phyloP scores from a whole-genome alignment of 2,888 invertebrate species.

The Zhengitettix transpicula region DNA sequence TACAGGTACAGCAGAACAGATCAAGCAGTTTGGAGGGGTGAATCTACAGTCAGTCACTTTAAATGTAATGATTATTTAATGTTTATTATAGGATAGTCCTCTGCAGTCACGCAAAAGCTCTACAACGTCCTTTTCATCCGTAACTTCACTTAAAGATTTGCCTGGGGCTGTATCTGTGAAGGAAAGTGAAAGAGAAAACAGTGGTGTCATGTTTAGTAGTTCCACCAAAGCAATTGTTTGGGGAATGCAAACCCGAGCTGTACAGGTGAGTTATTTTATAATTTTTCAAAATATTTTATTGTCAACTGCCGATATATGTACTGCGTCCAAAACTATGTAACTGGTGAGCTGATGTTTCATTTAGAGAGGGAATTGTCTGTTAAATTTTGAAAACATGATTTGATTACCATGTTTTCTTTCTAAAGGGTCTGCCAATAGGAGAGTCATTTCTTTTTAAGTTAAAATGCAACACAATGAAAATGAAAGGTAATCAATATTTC shows the following conservation, averaged over 20 bases:
- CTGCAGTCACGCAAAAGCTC: conserved; percentile 14
- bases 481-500: no score
- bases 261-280: conserved; percentile 35
- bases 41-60: no score
- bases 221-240: conserved; percentile 88
- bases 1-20: no score
- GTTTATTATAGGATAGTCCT: conserved; percentile 12
- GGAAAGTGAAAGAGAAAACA: conserved; percentile 13
- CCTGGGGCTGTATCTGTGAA: background rate
- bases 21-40: no score
- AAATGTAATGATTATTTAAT: background rate
- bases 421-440: no score
- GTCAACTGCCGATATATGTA: background rate
- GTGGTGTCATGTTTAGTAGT: conserved; percentile 47
- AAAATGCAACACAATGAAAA: no score
- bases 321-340: background rate
- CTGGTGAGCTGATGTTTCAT: no score
- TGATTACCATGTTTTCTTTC: no score
- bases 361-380: no score
- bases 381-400: no score
- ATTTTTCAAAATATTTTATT: background rate
- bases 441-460: no score
- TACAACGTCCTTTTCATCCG: conserved; percentile 9
- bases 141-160: conserved; percentile 8
- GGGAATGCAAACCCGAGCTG: conserved; percentile 98